Base-by-base conservation (phyloP, 2,797 vertebrate species). In the Molossus molossus region DNA sequence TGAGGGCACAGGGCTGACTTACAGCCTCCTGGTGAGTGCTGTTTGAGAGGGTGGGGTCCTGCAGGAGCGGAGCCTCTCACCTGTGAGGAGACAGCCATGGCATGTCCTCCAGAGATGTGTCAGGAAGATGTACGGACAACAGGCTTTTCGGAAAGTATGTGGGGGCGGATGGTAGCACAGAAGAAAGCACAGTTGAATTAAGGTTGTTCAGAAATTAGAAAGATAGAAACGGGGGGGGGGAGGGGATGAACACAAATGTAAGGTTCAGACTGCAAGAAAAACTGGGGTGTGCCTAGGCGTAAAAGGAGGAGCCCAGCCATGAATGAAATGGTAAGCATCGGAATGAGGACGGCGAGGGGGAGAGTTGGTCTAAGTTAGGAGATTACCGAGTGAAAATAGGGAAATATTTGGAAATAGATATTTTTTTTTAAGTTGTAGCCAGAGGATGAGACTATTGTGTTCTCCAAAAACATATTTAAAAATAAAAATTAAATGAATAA, bases 391-490 rank as follows among this genome's bases (percentile, higher is more conserved):
- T 67, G 62, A 73, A 92, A 93, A 85, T 50, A 67, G 82, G 69
- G 37, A 87, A 64, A 58, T 40, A 9, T 45, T 86, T 79, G 72
- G 55, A 88, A 93, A 77, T 48, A 62, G n/a, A 60, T 15, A 60
- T 15, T 12, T 64, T 64, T 64, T 64, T 33, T 3, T 10, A 27
- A 67, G 6, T 40, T 58, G 45, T 75, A 65, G 50, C 70, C 77
- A 17, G 11, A 72, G 10, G 14, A 62, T 55, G 33, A 86, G 25
- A 53, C 53, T 57, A 21, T n/a, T n/a, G 6, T 45, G 45, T 69
- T 94, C 29, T 92, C 60, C 20, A 70, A 88, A 94, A 83, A 50
- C 29, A 55, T 65, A 73, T 86, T 95, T 75, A 58, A 72, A 83
- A 77, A 29, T 80, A 40, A 81, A 67, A 58, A 9, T 55, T 81